A percentile compares a stretch with the other conserved stretches of the same genome.
Conservation (phyloP, 2,113 vertebrate species). For the Camelus dromedarius region DNA sequence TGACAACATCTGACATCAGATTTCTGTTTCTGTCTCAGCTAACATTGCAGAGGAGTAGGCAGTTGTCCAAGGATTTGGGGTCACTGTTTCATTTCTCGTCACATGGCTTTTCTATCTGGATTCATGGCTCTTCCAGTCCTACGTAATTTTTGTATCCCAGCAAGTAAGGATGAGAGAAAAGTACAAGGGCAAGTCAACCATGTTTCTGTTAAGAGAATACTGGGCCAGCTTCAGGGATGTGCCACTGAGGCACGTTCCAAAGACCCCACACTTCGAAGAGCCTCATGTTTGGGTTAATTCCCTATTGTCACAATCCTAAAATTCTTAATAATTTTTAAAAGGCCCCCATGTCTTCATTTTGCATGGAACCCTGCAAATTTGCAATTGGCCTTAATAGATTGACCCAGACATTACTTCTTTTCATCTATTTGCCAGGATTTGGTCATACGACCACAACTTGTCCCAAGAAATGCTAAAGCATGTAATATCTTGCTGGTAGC, state of each 20-base stretch:
- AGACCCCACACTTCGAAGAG: neutral
- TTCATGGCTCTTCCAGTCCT: neutral
- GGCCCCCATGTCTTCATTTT: neutral
- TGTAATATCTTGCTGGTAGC: neutral
- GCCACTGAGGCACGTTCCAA: rapidly evolving
- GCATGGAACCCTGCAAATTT: neutral
- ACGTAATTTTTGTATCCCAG: neutral
- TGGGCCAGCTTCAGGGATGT: neutral
- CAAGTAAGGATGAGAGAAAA: neutral
- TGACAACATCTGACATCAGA: neutral
- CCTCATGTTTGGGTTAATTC: neutral
- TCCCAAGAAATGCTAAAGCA: neutral
- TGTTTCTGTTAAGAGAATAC: neutral
- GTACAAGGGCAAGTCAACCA: rapidly evolving
- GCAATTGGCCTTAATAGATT: neutral
- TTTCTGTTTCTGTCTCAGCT: neutral
- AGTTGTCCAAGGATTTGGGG: neutral
- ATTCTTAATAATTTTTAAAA: neutral
- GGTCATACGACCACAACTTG: neutral
- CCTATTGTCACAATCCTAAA: neutral
- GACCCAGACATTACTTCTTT: neutral
- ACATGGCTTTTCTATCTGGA: neutral
- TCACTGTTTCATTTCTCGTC: neutral
- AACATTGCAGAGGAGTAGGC: neutral
- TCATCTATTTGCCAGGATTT: neutral